Conservation (phyloP, 2,113 vertebrate species). For the Osmerus mordax region DNA sequence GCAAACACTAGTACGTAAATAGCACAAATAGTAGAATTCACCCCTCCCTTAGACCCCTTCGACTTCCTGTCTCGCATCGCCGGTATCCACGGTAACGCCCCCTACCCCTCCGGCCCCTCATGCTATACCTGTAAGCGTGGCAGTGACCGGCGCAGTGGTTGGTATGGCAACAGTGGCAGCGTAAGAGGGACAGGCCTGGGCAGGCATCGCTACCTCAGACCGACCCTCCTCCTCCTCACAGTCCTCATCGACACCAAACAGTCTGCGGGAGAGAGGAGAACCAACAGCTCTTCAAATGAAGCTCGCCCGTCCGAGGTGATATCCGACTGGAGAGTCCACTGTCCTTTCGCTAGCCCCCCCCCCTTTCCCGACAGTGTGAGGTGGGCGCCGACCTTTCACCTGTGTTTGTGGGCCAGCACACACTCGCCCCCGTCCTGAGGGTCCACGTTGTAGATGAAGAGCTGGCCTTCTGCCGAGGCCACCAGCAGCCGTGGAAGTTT, state of each 20-base stretch:
- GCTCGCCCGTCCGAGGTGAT: too few relatives aligned
- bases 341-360: too few relatives aligned
- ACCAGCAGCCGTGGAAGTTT: slow-evolving; percentile 91
- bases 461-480: slow-evolving; percentile 86
- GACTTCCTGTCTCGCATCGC: too few relatives aligned
- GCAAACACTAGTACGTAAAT: not conserved
- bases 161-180: slow-evolving; percentile 88
- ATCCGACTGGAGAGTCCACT: too few relatives aligned
- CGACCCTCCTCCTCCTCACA: slow-evolving; percentile 47
- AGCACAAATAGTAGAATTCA: not conserved
- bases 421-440: slow-evolving; percentile 94
- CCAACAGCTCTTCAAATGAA: too few relatives aligned
- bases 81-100: too few relatives aligned
- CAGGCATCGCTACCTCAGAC: slow-evolving; percentile 65
- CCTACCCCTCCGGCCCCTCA: too few relatives aligned
- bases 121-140: slow-evolving; percentile 77
- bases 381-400: slow-evolving; percentile 68
- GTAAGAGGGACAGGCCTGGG: slow-evolving; percentile 78
- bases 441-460: slow-evolving; percentile 94
- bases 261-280: slow-evolving; percentile 53
- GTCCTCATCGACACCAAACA: slow-evolving; percentile 73
- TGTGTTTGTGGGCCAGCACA: slow-evolving; percentile 86
- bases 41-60: too few relatives aligned
- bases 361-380: too few relatives aligned
- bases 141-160: slow-evolving; percentile 72